Conservation (phyloP, 1,140 invertebrate genomes). For the Halesus radiatus region DNA sequence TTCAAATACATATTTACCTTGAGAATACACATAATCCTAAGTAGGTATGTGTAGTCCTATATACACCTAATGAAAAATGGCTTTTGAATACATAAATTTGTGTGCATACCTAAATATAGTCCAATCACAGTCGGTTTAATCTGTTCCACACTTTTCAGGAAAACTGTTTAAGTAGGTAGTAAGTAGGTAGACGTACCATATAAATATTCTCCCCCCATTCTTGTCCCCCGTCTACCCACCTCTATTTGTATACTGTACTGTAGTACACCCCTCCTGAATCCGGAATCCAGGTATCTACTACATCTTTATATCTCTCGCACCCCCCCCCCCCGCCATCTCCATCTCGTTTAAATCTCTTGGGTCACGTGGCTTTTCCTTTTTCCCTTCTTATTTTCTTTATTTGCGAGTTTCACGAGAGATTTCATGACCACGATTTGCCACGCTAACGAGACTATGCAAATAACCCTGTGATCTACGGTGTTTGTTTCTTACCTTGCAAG, state of each 20-base stretch:
- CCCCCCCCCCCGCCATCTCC: background rate
- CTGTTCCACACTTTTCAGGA: too few species aligned
- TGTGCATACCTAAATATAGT: too few species aligned
- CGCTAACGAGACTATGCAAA: conserved; percentile 30
- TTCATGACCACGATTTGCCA: background rate
- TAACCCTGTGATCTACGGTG: background rate
- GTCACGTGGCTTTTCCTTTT: background rate
- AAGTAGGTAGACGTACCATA: too few species aligned
- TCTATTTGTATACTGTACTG: background rate
- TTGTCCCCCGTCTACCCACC: background rate
- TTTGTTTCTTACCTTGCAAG: background rate
- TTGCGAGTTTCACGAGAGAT: background rate
- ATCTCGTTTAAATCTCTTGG: background rate
- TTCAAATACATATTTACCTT: too few species aligned
- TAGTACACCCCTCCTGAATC: too few species aligned
- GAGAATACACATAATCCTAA: too few species aligned
- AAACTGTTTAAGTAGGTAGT: too few species aligned
- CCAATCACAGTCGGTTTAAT: too few species aligned
- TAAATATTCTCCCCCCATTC: background rate
- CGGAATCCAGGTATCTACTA: too few species aligned
- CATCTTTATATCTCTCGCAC: background rate
- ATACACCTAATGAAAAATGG: too few species aligned
- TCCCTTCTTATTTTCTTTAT: background rate
- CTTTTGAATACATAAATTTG: too few species aligned
- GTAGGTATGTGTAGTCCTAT: too few species aligned